Evolutionary conservation across 2,113 vertebrate genomes (phyloP), one percentile per base, ranked within the genome.

Genomic region (Puma concolor): DNA sequence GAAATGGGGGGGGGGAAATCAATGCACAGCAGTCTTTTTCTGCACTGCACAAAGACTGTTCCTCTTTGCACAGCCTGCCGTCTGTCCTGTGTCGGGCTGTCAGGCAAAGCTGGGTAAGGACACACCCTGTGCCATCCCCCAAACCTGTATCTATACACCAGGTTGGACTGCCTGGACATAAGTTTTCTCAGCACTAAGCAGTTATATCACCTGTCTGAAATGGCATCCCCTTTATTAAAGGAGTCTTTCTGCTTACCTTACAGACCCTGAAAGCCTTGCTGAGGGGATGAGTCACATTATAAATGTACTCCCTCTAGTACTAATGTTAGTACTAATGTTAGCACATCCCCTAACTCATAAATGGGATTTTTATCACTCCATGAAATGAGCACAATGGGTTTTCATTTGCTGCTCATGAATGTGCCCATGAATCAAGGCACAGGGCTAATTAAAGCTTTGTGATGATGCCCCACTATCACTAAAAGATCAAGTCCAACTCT

Each of bases 301-400:
- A 93, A 96, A 96, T 31, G 52, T 23, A 91, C 7, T 48, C 88
- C 36, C 66, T 96, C 48, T 88, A 21, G 64, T 71, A 66, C 50
- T 82, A 82, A 85, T 16, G 16, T 25, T n/a, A n/a, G n/a, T n/a
- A n/a, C n/a, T n/a, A n/a, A n/a, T n/a, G n/a, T 74, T 52, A 94
- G 21, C 71, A 71, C 14, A 91, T 33, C 14, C 29, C 33, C 71
- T 64, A 91, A 89, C 81, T 95, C 57, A 85, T 93, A 96, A 95
- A 95, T 25, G 21, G 36, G 63, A 91, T 77, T 93, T 93, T 96
- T 91, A 82, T 71, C 67, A 91, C 67, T 93, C 83, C 87, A 72
- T 27, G 38, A 93, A 97, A 88, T 77, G 33, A 91, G n/a, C 50
- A 95, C 36, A 48, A 27, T 0, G 5, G 76, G 41, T 38, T 91